Base-by-base conservation (phyloP, 1,140 invertebrate genomes). In the Lamellibrachia luymesi region DNA sequence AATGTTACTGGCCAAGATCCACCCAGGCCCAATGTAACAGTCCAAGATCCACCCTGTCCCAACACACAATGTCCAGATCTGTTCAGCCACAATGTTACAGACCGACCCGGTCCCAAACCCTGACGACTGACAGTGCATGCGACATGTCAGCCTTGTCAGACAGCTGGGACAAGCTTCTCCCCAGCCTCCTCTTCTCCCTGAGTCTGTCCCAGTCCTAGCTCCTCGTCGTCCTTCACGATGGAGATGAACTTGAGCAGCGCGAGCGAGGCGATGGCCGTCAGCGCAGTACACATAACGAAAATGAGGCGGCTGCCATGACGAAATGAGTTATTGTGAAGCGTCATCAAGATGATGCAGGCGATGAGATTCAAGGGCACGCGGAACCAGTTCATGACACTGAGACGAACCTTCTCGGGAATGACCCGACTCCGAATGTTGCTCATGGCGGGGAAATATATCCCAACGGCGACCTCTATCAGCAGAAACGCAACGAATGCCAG, bases 401-500 rank as follows among this genome's bases (percentile, higher is more conserved):
- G 95, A 6, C 95, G 93, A 93, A 95, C 95, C 8, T 94, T 95
- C 95, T 98, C 97, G 10, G 97, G 97, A 93, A 98, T 96, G 50
- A 97, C 96, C 93, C 97, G 95, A 93, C 97, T 97, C 80, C 97
- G 96, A 13, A 98, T 95, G 93, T 96, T 97, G 4, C 97, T 97
- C 95, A 98, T 97, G 8, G 97, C 94, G 90, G 96, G 96, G 94
- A 96, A 96, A 94, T 96, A 96, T 5, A 96, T 94, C 2, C 96
- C 96, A 50, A 97, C 96, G 56, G 97, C 96, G 91, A 97, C 95
- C 96, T 98, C 97, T 93, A 97, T 97, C 4, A 97, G 10, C 5
- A 98, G 95, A 95, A 98, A 98, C n/a, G 97, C 96, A 27, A 96
- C 64, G 94, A 97, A 97, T 22, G 97, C 97, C 1, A 97, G 90